These are phyloP conservation scores for Caranx melampygus DNA, from an alignment of 2,113 vertebrate species.

Conservation along the genomic window DNA sequence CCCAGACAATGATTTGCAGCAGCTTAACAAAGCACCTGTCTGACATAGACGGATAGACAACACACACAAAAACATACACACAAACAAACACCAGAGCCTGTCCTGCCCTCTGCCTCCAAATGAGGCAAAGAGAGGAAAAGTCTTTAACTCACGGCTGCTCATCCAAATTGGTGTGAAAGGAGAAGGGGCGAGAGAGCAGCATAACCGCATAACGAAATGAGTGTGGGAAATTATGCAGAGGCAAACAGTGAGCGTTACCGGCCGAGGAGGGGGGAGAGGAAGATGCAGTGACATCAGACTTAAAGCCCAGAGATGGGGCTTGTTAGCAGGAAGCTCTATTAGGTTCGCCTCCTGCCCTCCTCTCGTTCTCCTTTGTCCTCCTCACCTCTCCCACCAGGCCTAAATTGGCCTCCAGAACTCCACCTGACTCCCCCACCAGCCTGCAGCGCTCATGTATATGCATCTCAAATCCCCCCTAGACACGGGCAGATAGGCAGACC, in stretches of 20 bases:
- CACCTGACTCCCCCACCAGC: constrained; percentile 75
- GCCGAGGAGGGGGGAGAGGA: constrained; percentile 36
- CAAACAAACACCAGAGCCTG: constrained; percentile 65
- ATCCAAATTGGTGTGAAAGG: constrained; percentile 78
- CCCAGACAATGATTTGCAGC: constrained; percentile 83
- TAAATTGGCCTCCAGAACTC: constrained; percentile 78
- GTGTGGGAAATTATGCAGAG: constrained; percentile 86
- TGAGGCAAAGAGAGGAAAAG: constrained; percentile 74
- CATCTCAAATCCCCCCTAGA: constrained; percentile 89
- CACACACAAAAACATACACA: constrained; percentile 57
- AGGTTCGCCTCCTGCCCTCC: constrained; percentile 65
- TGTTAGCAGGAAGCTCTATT: constrained; percentile 88
- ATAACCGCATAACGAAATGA: constrained; percentile 68
- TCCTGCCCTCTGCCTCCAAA: constrained; percentile 66
- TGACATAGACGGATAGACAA: constrained; percentile 51
- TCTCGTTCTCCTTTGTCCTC: constrained; percentile 73
- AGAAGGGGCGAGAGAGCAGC: constrained; percentile 55
- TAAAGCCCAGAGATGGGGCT: constrained; percentile 88
- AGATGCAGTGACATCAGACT: constrained; percentile 82
- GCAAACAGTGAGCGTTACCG: constrained; percentile 58
- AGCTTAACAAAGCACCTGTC: constrained; percentile 76
- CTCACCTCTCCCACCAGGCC: constrained; percentile 68
- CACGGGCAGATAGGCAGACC: constrained; percentile 89
- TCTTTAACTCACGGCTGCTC: constrained; percentile 87
- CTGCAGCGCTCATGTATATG: constrained; percentile 90